Evolutionary conservation across 2,797 vertebrate genomes (phyloP), one percentile per base, ranked within the genome.

Genomic region (Crenuchus spilurus): DNA sequence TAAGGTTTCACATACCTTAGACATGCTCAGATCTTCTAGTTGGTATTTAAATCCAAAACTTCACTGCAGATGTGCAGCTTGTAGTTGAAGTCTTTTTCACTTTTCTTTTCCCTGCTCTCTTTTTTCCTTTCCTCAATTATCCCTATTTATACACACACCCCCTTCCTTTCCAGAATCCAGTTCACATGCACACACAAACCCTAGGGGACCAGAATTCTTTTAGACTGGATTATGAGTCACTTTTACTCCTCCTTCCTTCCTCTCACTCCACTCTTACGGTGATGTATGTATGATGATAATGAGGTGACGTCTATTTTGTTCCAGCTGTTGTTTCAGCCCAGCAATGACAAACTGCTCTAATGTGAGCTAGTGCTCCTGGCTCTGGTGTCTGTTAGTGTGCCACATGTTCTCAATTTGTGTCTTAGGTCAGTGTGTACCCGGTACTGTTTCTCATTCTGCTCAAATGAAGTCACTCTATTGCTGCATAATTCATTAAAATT

Each of bases 1-100:
- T 35, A 39, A 42, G 42, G 13, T 65, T 49, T 49, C 20, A 70
- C 90, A 84, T 85, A 92, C 92, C 74, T 91, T 83, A 82, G 91
- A 91, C 92, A 93, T 93, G 82, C 18, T 85, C 4, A 63, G 61
- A 60, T 75, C 7, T 62, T 51, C 46, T 39, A 71, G 24, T 54
- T 64, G 77, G 30, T 62, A 72, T 41, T 72, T 62, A 66, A 69
- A 18, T 39, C 66, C 48, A 69, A 44, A 41, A 6, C 64, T 65
- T 28, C 51, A 18, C 48, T 73, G n/a, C 28, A 51, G 68, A 6
- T 24, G 14, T 49, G 13, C 22, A 66, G 51, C 52, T 30, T 63
- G 57, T 39, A 26, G 37, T 24, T 55, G 70, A 74, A 64, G 35
- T 60, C 24, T 75, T 11, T 37, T 70, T n/a, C 26, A 6, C 55